phyloP scores from a whole-genome alignment of 2,888 invertebrate species.

The Glaucopsyche alexis region DNA sequence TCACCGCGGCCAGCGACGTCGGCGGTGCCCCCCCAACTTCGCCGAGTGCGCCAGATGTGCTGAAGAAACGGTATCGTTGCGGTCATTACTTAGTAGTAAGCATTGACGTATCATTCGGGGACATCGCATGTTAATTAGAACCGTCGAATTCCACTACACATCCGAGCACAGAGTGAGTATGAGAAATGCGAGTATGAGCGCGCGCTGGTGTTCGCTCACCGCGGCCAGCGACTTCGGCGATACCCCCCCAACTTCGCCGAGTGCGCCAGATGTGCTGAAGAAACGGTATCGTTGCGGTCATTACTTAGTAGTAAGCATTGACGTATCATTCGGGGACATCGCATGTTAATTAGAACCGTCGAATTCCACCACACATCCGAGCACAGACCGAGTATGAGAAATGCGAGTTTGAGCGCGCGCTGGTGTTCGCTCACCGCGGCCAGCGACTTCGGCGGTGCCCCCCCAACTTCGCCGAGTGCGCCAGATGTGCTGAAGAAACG shows the following conservation, averaged over 20 bases:
- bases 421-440: constrained; percentile 61
- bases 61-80: constrained; percentile 62
- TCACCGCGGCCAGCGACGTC: constrained; percentile 53
- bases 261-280: constrained; percentile 64
- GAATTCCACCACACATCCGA: constrained; percentile 53
- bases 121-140: no score
- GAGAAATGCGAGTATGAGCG: constrained; percentile 68
- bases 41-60: constrained; percentile 65
- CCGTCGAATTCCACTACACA: constrained; percentile 48
- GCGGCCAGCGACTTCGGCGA: constrained; percentile 54
- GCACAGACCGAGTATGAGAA: constrained; percentile 71
- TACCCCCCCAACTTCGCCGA: constrained; percentile 65
- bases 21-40: constrained; percentile 60
- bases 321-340: no score
- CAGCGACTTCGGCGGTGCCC: constrained; percentile 54
- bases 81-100: background rate
- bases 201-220: constrained; percentile 59
- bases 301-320: background rate
- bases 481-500: constrained; percentile 67
- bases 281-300: constrained; percentile 54
- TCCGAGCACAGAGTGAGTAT: constrained; percentile 67
- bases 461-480: constrained; percentile 65
- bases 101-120: background rate
- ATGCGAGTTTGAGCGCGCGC: constrained; percentile 64
- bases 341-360: no score